Conservation (phyloP, 2,888 invertebrate species). For the Achlya flavicornis region DNA sequence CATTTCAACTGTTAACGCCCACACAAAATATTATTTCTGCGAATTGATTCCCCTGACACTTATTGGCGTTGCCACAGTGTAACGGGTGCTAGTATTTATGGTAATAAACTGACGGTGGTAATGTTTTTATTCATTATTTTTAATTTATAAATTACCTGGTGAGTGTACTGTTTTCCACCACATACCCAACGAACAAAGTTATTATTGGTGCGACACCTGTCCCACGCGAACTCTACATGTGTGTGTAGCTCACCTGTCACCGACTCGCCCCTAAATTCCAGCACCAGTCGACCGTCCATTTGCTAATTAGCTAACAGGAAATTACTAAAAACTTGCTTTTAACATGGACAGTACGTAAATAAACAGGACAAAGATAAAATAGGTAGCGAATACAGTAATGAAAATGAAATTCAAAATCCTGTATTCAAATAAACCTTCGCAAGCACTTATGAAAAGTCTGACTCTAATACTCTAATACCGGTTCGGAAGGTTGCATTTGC, state of each 20-base stretch:
- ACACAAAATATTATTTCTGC: slow-evolving; percentile 67
- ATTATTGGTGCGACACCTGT: slow-evolving; percentile 42
- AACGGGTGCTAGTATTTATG: slow-evolving; percentile 37
- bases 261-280: slow-evolving; percentile 33
- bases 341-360: not conserved
- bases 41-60: slow-evolving; percentile 62
- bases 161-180: not conserved
- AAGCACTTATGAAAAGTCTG: no score
- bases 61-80: slow-evolving; percentile 47
- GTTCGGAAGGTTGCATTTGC: no score
- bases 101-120: slow-evolving; percentile 20
- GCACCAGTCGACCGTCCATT: slow-evolving; percentile 30
- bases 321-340: slow-evolving; percentile 18
- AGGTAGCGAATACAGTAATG: not conserved
- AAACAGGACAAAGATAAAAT: not conserved
- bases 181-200: not conserved
- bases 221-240: slow-evolving; percentile 27
- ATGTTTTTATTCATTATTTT: not conserved
- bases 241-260: slow-evolving; percentile 41
- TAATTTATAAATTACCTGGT: not conserved
- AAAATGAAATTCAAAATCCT: no score
- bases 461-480: no score
- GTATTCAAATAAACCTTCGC: no score
- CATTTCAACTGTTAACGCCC: slow-evolving; percentile 67
- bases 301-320: slow-evolving; percentile 35